Base-by-base conservation (phyloP, 2,888 invertebrate genomes). In the Petrophora chlorosata region DNA sequence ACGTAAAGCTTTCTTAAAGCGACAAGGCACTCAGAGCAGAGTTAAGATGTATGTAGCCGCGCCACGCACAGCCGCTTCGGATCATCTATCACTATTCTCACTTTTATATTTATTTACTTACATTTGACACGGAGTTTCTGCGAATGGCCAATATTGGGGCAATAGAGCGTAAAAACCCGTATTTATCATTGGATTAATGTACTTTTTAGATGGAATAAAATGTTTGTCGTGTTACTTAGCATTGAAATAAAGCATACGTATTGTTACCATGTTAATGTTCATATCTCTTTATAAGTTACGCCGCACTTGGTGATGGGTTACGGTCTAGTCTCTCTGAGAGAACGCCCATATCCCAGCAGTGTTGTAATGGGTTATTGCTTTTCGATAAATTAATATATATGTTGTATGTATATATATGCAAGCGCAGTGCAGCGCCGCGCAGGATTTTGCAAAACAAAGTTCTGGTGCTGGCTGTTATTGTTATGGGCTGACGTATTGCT, bases 81-180 rank as follows among this genome's bases (percentile, higher is more conserved):
- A 48, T 53, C 63, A 71, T 76, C 68, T 70, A 70, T 75, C 70
- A 74, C 69, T 66, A 69, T 69, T 63, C 60, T 39, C 54, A 46
- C 50, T 68, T 63, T 59, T 59, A 63, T 62, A 71, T 70, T 65
- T 70, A 65, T 62, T 63, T 61, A 62, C 53, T 65, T 47, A 59
- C 44, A 59, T 59, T 53, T 53, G 56, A 57, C 56, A 52, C 46
- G 48, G 48, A 65, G 59, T 55, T 58, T 54, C 54, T 44, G 50
- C 54, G 57, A 40, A 52, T 51, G 54, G 44, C 47, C 49, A 53
- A 53, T 48, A 58, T 58, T 54, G 56, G 43, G 46, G 53, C 43
- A 46, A 51, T 53, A 47, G 51, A 52, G 43, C 60, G 42, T 48
- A 47, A 56, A 44, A 49, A 46, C 41, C 53, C 30, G 34, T 34